Conservation (phyloP, 2,113 vertebrate species). For the Hippocampus guttulatus region DNA sequence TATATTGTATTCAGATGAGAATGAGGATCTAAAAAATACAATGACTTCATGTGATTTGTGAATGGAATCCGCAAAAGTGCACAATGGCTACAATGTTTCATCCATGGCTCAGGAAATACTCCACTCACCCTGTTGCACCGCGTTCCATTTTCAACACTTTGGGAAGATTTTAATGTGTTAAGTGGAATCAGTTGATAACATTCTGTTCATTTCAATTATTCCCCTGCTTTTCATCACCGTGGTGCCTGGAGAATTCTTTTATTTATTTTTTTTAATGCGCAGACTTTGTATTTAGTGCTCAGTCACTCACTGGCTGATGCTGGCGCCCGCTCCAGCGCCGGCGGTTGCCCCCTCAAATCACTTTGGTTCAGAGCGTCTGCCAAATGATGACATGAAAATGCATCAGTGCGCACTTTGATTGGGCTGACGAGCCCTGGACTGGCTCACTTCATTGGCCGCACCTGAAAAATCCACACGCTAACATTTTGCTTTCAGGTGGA, state of each 20-base stretch:
- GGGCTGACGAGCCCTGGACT: neutral
- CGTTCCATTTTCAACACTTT: neutral
- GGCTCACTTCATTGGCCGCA: neutral
- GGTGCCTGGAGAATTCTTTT: neutral
- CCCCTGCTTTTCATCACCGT: neutral
- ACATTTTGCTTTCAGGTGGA: neutral
- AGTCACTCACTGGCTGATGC: neutral
- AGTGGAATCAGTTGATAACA: slow-evolving; percentile 10
- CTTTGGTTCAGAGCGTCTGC: neutral
- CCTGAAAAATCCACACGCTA: neutral
- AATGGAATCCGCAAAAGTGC: no score
- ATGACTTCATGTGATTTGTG: no score
- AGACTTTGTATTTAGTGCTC: slow-evolving; percentile 2
- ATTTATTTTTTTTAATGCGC: neutral
- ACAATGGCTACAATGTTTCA: neutral
- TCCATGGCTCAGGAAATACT: neutral
- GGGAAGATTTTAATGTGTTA: slow-evolving; percentile 2
- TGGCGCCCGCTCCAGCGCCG: neutral
- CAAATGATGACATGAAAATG: slow-evolving; percentile 9
- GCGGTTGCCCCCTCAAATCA: neutral
- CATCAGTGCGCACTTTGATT: neutral
- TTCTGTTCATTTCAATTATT: slow-evolving; percentile 2
- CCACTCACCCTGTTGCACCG: neutral
- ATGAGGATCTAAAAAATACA: no score
- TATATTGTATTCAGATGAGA: no score